These are phyloP conservation scores for Diachrysia chrysitis DNA, from an alignment of 2,888 invertebrate genomes.

Conservation along the genomic window DNA sequence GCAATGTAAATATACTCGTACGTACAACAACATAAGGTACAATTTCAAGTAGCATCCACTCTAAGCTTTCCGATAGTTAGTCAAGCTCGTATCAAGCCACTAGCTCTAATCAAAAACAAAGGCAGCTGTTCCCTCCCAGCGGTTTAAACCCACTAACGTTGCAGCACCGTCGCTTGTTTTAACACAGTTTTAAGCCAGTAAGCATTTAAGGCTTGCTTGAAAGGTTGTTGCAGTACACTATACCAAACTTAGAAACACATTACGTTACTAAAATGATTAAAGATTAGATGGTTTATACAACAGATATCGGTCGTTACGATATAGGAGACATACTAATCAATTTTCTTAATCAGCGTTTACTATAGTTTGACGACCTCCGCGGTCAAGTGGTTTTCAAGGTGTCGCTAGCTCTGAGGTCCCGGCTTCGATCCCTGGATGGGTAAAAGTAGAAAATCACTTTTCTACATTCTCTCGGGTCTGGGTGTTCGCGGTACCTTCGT, in stretches of 20 bases:
- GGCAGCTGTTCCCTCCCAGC: not conserved
- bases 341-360: no score
- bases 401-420: no score
- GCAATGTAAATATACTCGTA: not conserved
- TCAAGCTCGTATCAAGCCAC: constrained; percentile 6
- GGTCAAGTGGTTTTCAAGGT: no score
- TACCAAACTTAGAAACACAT: not conserved
- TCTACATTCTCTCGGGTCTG: no score
- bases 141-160: constrained; percentile 3
- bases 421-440: no score
- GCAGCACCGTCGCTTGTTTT: constrained; percentile 5
- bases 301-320: no score
- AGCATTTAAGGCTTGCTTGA: constrained; percentile 1
- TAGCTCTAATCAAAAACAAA: constrained; percentile 4
- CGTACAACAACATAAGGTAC: not conserved
- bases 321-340: no score
- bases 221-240: not conserved
- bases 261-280: no score
- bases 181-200: constrained; percentile 5
- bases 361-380: no score
- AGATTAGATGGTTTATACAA: no score
- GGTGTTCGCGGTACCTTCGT: no score
- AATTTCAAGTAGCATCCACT: not conserved
- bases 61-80: constrained; percentile 3
- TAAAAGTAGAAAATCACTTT: no score